These are phyloP conservation scores for Chrysaora quinquecirrha DNA, from an alignment of 30 jellyfish, hydroid and myxozoan species.

Conservation along the genomic window DNA sequence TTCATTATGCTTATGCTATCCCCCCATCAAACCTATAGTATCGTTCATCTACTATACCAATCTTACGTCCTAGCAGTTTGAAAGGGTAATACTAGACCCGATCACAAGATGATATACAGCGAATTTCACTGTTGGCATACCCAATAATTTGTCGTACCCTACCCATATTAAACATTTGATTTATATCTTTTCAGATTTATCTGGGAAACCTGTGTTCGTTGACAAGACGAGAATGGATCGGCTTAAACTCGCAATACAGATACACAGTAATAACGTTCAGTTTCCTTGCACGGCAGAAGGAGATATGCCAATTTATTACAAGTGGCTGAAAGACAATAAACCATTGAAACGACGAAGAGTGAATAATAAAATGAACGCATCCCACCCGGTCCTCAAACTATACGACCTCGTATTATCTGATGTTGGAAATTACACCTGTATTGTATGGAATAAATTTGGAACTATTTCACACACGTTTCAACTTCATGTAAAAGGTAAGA, in stretches of 20 bases:
- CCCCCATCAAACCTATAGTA: too few relatives aligned
- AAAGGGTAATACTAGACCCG: too few relatives aligned
- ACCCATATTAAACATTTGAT: too few relatives aligned
- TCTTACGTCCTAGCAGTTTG: too few relatives aligned
- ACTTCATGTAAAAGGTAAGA: slow-evolving; percentile 49
- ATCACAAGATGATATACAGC: too few relatives aligned
- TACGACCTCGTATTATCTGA: slow-evolving; percentile 78
- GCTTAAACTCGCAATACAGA: slow-evolving; percentile 19
- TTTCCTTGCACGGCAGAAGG: slow-evolving; percentile 77
- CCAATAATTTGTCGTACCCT: too few relatives aligned
- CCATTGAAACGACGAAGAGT: slow-evolving; percentile 68
- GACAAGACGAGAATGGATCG: slow-evolving; percentile 41
- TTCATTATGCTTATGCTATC: too few relatives aligned
- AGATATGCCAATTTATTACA: slow-evolving; percentile 68
- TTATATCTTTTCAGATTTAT: slow-evolving; percentile 39
- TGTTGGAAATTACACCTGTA: slow-evolving; percentile 73
- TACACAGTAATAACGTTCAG: slow-evolving; percentile 67
- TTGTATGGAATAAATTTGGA: slow-evolving; percentile 47
- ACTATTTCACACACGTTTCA: slow-evolving; percentile 44
- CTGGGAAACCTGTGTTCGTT: slow-evolving; percentile 64
- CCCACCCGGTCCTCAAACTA: slow-evolving; percentile 53
- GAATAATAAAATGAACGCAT: slow-evolving; percentile 55
- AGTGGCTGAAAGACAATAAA: slow-evolving; percentile 80
- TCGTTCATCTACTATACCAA: too few relatives aligned
- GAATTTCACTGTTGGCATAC: too few relatives aligned